Conservation (phyloP, 2,113 vertebrate genomes). For the Trematomus loennbergii region DNA sequence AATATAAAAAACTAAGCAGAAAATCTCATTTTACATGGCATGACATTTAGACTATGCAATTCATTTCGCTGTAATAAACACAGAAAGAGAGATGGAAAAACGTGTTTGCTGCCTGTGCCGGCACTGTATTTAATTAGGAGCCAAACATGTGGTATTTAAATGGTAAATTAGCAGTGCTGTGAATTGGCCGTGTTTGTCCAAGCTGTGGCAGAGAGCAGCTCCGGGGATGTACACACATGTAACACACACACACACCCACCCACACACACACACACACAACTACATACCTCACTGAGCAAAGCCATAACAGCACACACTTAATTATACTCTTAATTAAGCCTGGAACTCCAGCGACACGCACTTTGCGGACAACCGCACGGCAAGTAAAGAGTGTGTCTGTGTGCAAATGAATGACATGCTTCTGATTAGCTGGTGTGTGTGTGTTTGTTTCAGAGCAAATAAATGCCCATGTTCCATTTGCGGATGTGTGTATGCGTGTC, state of each 20-base stretch:
- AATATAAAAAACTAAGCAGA: constrained; percentile 24
- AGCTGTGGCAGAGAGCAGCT: constrained; percentile 54
- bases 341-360: constrained; percentile 47
- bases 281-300: constrained; percentile 58
- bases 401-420: constrained; percentile 38
- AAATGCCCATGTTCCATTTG: constrained; percentile 23
- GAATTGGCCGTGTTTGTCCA: constrained; percentile 65
- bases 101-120: neutral
- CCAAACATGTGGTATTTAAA: constrained; percentile 77
- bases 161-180: constrained; percentile 65
- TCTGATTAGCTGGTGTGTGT: constrained; percentile 16
- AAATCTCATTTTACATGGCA: constrained; percentile 20
- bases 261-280: constrained; percentile 6
- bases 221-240: constrained; percentile 31
- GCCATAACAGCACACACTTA: constrained; percentile 61
- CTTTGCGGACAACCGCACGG: constrained; percentile 5
- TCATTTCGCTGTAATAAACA: constrained; percentile 18
- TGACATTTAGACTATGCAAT: constrained; percentile 44
- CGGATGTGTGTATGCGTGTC: neutral
- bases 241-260: constrained; percentile 1
- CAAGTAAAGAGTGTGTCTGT: constrained; percentile 4
- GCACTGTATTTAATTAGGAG: constrained; percentile 72
- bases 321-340: constrained; percentile 77
- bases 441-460: constrained; percentile 27
- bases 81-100: neutral